phyloP scores from a whole-genome alignment of 2,888 invertebrate species.

The Mythimna lalbum region DNA sequence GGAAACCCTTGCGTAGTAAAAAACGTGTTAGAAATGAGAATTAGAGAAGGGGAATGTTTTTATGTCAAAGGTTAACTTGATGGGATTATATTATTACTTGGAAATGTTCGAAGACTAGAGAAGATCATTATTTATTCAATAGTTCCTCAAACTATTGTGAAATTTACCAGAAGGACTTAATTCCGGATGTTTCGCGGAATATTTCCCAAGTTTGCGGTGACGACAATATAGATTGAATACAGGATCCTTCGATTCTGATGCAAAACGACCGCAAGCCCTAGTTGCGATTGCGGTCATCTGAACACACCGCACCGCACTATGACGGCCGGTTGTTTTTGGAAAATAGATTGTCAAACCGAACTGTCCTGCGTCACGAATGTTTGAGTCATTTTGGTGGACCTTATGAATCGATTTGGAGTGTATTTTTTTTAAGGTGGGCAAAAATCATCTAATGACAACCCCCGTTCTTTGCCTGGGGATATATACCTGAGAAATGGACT shows the following conservation, averaged over 20 bases:
- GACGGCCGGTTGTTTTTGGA: constrained; percentile 30
- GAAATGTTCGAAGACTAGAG: neutral
- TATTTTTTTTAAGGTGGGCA: too few relatives aligned
- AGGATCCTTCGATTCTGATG: constrained; percentile 59
- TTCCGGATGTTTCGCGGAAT: neutral
- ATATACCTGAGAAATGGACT: too few relatives aligned
- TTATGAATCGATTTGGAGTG: constrained; percentile 14
- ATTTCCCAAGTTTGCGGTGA: constrained; percentile 54
- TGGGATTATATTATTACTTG: constrained; percentile 18
- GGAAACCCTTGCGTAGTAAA: constrained; percentile 35
- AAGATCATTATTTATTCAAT: neutral
- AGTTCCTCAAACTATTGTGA: constrained; percentile 3
- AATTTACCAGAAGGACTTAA: constrained; percentile 1
- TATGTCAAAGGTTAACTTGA: constrained; percentile 20
- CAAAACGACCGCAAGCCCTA: constrained; percentile 60
- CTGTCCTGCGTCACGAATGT: constrained; percentile 13
- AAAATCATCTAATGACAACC: too few relatives aligned
- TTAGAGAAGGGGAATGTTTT: constrained; percentile 27
- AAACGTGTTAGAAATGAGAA: constrained; percentile 35
- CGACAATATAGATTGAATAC: constrained; percentile 59
- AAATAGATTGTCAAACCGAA: constrained; percentile 34
- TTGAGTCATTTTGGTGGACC: constrained; percentile 1
- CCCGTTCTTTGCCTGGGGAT: too few relatives aligned
- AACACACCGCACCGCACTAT: constrained; percentile 33
- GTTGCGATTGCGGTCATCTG: constrained; percentile 57